These are phyloP conservation scores for Fratercula arctica DNA, from an alignment of 2,797 vertebrate genomes.

Conservation along the genomic window DNA sequence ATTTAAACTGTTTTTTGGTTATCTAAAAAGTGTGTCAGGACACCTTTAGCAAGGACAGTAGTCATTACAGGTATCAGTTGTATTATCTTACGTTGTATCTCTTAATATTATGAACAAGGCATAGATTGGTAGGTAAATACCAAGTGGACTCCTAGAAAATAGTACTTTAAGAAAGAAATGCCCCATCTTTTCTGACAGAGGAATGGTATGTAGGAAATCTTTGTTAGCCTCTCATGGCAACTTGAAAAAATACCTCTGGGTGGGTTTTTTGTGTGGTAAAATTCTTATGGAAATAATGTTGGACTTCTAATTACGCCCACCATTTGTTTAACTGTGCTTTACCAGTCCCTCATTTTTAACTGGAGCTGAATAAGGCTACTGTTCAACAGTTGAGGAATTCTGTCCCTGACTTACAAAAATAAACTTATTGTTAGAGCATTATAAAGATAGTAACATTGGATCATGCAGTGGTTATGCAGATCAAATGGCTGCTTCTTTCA, in stretches of 20 bases:
- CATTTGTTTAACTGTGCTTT: neutral
- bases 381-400: conserved; percentile 1
- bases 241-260: neutral
- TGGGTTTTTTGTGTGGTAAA: neutral
- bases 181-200: neutral
- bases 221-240: neutral
- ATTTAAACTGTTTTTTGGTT: neutral
- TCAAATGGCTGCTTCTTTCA: neutral
- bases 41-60: neutral
- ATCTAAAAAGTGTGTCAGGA: neutral
- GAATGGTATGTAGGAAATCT: neutral
- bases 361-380: neutral
- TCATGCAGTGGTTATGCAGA: neutral
- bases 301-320: neutral
- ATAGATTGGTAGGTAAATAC: neutral
- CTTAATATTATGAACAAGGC: neutral
- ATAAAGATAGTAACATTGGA: neutral
- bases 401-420: neutral
- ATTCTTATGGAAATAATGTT: neutral
- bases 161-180: neutral
- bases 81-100: neutral
- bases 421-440: conserved; percentile 7
- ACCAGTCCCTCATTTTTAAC: neutral
- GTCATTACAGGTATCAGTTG: neutral
- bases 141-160: neutral